Base-by-base conservation (phyloP, 2,113 vertebrate species). In the Nibea coibor region DNA sequence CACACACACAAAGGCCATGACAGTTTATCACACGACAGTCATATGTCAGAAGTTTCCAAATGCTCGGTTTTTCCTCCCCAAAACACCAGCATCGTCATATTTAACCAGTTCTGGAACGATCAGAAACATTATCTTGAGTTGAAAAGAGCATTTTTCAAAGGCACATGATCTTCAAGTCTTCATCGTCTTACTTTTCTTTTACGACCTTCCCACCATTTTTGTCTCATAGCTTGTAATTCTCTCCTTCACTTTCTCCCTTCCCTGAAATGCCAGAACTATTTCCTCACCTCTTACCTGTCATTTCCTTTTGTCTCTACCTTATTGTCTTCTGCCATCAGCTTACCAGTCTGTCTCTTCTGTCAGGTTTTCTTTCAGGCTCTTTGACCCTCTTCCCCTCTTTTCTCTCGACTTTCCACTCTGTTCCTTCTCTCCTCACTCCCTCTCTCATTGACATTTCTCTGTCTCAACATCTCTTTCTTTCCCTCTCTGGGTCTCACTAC, bases 281-380 rank as follows among this genome's bases (percentile, higher is more conserved):
- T 87, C 68, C 80, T 81, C 31, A 35, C 66, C 74, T 85, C 72
- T 85, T 82, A 87, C 86, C 86, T 88, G 77, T 87, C 31, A 77
- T 86, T 90, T 89, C 81, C 78, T 86, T 88, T 87, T 86, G 75
- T 81, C 76, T 80, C 35, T 88, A 68, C 77, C 58, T 58, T 76
- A 86, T 86, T 89, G 74, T 88, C 75, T 84, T 63, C 77, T 71
- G 65, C 56, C 65, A 90, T 90, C 86, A 85, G 56, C 80, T 80
- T 56, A 78, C 75, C 75, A 74, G 83, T 84, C 72, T 68, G 22
- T 75, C 19, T 69, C 75, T 69, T 79, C 77, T 56, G 67, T 70
- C 82, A 66, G 63, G 50, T 82, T 88, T 78, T 78, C 53, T 84
- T 86, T 70, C 80, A 84, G 19, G 65, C 82, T 87, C 73, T 85